Evolutionary conservation across 2,888 invertebrate genomes (phyloP).

Genomic region (Microdon myrmicae): DNA sequence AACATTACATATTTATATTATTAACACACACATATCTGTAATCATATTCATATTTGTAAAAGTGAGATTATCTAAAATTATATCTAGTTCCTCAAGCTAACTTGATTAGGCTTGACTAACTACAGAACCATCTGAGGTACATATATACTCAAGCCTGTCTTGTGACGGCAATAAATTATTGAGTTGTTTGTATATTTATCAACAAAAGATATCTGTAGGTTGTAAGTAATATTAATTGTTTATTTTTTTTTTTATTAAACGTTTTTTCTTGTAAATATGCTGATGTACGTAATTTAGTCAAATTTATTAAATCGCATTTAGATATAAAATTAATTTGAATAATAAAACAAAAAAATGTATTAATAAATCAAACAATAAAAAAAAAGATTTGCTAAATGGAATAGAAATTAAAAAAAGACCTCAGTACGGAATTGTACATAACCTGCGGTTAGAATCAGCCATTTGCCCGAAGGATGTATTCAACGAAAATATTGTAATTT

Average conservation of each 20-base stretch:
- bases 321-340: too few relatives aligned
- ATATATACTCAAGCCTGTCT: slow-evolving; percentile 8
- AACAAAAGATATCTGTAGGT: slow-evolving; percentile 14
- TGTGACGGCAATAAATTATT: slow-evolving; percentile 30
- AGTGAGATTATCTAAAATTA: slow-evolving; percentile 40
- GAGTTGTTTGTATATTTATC: slow-evolving; percentile 41
- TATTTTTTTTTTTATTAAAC: slow-evolving; percentile 12
- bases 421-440: slow-evolving; percentile 43
- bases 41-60: slow-evolving; percentile 46
- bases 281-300: slow-evolving; percentile 27
- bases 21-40: slow-evolving; percentile 47
- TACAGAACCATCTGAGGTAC: slow-evolving; percentile 41
- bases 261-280: slow-evolving; percentile 41
- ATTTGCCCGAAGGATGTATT: slow-evolving; percentile 8
- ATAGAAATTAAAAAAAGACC: slow-evolving; percentile 23
- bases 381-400: slow-evolving; percentile 8
- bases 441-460: slow-evolving; percentile 7
- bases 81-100: slow-evolving; percentile 49
- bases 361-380: neutral
- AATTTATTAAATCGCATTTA: slow-evolving; percentile 25
- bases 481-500: slow-evolving; percentile 6
- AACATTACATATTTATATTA: too few relatives aligned
- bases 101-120: slow-evolving; percentile 33
- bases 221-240: slow-evolving; percentile 27
- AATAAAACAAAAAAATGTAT: too few relatives aligned